phyloP scores from a whole-genome alignment of 2,888 invertebrate species.

The Rhabditoides inermis region DNA sequence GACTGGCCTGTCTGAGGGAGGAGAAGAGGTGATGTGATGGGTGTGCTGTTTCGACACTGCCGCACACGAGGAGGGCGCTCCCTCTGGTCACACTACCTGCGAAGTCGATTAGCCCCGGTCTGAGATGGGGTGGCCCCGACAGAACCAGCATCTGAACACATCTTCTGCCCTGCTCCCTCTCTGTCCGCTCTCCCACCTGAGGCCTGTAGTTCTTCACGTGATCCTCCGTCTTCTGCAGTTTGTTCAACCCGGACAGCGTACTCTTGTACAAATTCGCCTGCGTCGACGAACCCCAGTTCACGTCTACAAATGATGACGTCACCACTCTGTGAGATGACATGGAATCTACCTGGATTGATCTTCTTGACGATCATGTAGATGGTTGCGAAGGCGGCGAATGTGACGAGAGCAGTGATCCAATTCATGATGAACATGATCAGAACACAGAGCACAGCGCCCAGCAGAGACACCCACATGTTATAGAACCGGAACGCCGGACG shows the following conservation, averaged over 20 bases:
- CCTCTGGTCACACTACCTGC: constrained; percentile 79
- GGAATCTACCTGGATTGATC: constrained; percentile 64
- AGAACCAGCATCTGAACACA: not conserved
- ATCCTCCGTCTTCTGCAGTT: constrained; percentile 76
- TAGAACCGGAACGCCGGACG: constrained; percentile 62
- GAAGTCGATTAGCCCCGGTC: constrained; percentile 80
- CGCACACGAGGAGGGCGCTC: constrained; percentile 77
- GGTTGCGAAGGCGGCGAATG: constrained; percentile 55
- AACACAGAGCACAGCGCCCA: constrained; percentile 64
- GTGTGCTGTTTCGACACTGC: constrained; percentile 64
- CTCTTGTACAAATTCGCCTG: constrained; percentile 89
- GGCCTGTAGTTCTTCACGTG: no score
- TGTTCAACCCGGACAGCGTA: constrained; percentile 76
- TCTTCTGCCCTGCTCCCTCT: no score
- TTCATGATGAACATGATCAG: constrained; percentile 58
- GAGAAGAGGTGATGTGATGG: not conserved
- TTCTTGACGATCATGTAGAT: constrained; percentile 84
- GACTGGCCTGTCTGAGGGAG: not conserved
- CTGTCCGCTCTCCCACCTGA: no score
- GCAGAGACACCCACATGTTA: constrained; percentile 76
- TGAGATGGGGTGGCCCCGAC: constrained; percentile 61
- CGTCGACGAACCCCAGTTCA: constrained; percentile 93
- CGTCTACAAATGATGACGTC: constrained; percentile 57
- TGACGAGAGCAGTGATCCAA: constrained; percentile 55
- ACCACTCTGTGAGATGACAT: not conserved